Base-by-base conservation (phyloP, 2,113 vertebrate genomes). In the Zootoca vivipara region DNA sequence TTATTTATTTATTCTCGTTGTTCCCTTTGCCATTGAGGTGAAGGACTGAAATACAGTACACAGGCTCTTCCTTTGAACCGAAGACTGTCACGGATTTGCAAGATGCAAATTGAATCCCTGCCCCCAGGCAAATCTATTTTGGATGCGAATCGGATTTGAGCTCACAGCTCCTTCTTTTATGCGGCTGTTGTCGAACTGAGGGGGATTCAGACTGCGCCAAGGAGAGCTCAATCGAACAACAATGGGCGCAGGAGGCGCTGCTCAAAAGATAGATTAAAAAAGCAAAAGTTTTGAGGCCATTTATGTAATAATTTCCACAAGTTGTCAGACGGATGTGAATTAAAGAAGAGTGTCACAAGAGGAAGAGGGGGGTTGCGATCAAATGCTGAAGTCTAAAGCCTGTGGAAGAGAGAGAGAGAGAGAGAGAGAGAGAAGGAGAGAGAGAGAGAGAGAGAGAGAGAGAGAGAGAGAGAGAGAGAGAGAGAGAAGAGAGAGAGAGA, bases 291-390 rank as follows among this genome's bases (percentile, higher is more conserved):
- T 85, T 15, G 74, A 5, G 26, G 16, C 8, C 13, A 5, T 22
- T 8, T 18, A 62, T 42, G 30, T 9, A 20, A 9, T 22, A 7
- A 2, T 70, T 78, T 65, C 26, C 79, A 5, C 58, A 24, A 38
- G 33, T 38, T 35, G 58, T 2, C 42, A 62, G 90, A 73, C 78
- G 56, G 67, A 93, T 90, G 82, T 3, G 42, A 79, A 33, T 24
- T 2, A 78, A 80, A 56, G 22, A 80, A 56, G 22, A 33, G 78
- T 35, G 81, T 65, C 73, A 28, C 10, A 12, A 52, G 26, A 69
- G 72, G 78, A 30, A 3, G 70, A 24, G 42, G 62, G 20, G 86
- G n/a, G 65, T 79, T 87, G 65, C 85, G 78, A 82, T 24, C 4
- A 74, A 78, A 22, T 69, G 18, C 1, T 3, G 88, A 85, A 72